Evolutionary conservation across 2,797 vertebrate species (phyloP).

Genomic region (Delichon dasypus): DNA sequence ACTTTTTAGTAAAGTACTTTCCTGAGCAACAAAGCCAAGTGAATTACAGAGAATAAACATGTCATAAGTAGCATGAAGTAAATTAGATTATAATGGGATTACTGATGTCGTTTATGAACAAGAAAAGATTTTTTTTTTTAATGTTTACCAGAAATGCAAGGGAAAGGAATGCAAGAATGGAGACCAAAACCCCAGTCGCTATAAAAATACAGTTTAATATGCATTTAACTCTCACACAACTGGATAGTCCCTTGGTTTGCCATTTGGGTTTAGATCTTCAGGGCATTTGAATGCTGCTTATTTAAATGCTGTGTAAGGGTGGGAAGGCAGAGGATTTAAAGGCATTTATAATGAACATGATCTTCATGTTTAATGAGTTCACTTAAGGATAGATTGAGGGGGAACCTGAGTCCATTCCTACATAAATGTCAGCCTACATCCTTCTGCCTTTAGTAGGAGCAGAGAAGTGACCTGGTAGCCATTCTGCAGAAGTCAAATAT

Average conservation of each 20-base stretch:
- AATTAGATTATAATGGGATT: constrained; percentile 40
- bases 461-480: neutral
- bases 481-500: neutral
- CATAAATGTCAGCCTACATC: neutral
- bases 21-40: constrained; percentile 13
- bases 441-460: neutral
- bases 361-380: neutral
- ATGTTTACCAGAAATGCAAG: neutral
- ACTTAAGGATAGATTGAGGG: neutral
- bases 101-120: neutral
- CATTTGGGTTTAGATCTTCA: neutral
- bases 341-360: neutral
- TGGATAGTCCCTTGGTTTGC: neutral
- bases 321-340: neutral
- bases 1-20: neutral
- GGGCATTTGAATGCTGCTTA: neutral
- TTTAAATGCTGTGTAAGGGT: neutral
- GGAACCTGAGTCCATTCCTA: neutral
- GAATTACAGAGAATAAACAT: constrained; percentile 44
- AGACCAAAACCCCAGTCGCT: neutral
- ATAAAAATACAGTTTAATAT: neutral
- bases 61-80: constrained; percentile 16
- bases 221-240: neutral
- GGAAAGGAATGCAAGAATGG: neutral
- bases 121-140: neutral